phyloP scores from a whole-genome alignment of 1,140 invertebrate genomes.

The Procambarus clarkii region DNA sequence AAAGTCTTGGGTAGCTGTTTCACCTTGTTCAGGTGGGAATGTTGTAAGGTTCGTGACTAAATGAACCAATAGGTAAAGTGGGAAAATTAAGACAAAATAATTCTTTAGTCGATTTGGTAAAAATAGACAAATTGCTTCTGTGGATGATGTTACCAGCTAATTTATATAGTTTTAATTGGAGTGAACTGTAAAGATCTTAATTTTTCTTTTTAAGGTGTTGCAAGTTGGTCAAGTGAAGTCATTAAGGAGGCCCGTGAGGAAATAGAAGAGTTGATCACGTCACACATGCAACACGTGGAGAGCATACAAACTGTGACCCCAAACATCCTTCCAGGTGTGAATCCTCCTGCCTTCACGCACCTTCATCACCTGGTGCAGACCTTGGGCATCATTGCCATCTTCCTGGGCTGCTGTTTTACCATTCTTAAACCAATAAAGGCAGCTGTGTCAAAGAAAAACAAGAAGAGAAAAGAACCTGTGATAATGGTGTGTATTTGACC shows the following conservation, averaged over 20 bases:
- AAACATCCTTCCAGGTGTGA: background rate
- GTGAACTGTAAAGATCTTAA: too few species aligned
- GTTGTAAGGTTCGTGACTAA: too few species aligned
- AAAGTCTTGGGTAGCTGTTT: too few species aligned
- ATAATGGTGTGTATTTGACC: constrained; percentile 70
- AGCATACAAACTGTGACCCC: background rate
- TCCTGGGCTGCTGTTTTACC: constrained; percentile 75
- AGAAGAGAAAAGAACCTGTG: constrained; percentile 74
- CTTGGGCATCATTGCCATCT: constrained; percentile 74
- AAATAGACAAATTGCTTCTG: too few species aligned
- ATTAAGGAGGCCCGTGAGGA: constrained; percentile 5
- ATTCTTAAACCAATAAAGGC: constrained; percentile 75
- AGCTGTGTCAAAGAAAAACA: constrained; percentile 74
- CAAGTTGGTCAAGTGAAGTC: constrained; percentile 3
- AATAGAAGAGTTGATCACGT: background rate
- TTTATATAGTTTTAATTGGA: too few species aligned
- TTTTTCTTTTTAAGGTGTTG: background rate
- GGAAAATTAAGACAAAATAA: too few species aligned
- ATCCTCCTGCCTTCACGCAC: constrained; percentile 13
- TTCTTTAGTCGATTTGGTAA: too few species aligned
- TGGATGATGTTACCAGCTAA: too few species aligned
- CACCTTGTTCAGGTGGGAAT: too few species aligned
- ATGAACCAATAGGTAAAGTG: too few species aligned
- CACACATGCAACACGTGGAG: background rate
- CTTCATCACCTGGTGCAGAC: constrained; percentile 73